Evolutionary conservation across 2,797 vertebrate genomes (phyloP).

Genomic region (Lacerta viridis): DNA sequence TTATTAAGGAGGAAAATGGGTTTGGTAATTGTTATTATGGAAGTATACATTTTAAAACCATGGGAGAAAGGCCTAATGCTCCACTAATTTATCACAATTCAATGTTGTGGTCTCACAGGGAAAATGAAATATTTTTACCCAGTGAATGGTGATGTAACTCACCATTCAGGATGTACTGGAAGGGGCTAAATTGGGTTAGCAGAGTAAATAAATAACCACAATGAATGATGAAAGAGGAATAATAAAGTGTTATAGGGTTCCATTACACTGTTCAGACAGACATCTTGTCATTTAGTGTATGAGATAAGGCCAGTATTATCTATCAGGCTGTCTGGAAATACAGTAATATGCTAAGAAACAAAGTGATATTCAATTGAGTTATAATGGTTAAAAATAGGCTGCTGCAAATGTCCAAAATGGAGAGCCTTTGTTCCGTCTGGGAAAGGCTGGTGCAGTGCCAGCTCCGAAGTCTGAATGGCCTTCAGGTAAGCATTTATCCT

Average conservation of each 20-base stretch:
- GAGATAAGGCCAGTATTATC: constrained; percentile 60
- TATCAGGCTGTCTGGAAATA: constrained; percentile 43
- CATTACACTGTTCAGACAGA: constrained; percentile 60
- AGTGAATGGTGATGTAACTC: constrained; percentile 64
- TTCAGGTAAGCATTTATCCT: neutral
- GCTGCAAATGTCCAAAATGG: neutral
- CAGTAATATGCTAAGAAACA: neutral
- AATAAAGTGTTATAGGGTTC: constrained; percentile 46
- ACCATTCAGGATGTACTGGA: constrained; percentile 61
- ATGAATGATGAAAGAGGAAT: constrained; percentile 52
- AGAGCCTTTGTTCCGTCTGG: constrained; percentile 19
- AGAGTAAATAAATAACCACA: constrained; percentile 72
- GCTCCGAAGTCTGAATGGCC: neutral
- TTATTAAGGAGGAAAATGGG: constrained; percentile 26
- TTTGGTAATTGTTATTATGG: constrained; percentile 24
- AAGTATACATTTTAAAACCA: constrained; percentile 36
- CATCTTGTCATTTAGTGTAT: constrained; percentile 59
- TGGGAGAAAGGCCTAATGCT: constrained; percentile 1
- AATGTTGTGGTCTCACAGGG: constrained; percentile 39
- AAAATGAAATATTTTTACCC: constrained; percentile 56
- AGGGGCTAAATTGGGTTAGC: constrained; percentile 56
- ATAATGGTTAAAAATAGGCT: neutral
- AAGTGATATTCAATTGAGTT: constrained; percentile 15
- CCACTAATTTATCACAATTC: constrained; percentile 50
- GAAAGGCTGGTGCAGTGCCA: neutral